These are phyloP conservation scores for Psammodynastes pulverulentus DNA, from an alignment of 2,113 vertebrate species.

Conservation along the genomic window DNA sequence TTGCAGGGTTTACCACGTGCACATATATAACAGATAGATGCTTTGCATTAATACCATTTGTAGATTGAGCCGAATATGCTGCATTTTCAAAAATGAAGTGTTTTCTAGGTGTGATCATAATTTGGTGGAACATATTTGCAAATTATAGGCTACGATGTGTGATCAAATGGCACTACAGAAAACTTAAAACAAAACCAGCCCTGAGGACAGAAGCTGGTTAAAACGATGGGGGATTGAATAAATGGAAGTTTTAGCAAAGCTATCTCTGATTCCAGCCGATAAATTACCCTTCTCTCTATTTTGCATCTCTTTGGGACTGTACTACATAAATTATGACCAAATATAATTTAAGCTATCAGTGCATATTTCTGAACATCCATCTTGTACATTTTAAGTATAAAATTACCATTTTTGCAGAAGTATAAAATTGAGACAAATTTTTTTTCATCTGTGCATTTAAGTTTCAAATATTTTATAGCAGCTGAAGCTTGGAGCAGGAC, in stretches of 20 bases:
- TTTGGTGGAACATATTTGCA: conserved; percentile 69
- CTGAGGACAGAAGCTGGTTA: conserved; percentile 74
- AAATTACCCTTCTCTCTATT: conserved; percentile 84
- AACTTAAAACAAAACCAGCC: conserved; percentile 73
- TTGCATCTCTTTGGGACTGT: conserved; percentile 87
- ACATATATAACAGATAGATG: conserved; percentile 47
- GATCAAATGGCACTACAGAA: conserved; percentile 71
- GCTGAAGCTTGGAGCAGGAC: conserved; percentile 75
- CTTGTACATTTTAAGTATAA: conserved; percentile 84
- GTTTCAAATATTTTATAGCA: conserved; percentile 82
- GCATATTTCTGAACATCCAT: conserved; percentile 88
- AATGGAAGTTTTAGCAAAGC: conserved; percentile 83
- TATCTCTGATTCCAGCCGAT: conserved; percentile 86
- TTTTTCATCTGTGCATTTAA: conserved; percentile 79
- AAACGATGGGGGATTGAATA: conserved; percentile 79
- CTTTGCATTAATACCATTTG: conserved; percentile 65
- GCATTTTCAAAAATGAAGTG: conserved; percentile 66
- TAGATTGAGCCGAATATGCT: conserved; percentile 66
- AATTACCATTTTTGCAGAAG: conserved; percentile 87
- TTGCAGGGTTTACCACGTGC: conserved; percentile 35
- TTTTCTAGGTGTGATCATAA: conserved; percentile 65
- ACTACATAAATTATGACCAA: conserved; percentile 95
- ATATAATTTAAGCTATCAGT: conserved; percentile 96
- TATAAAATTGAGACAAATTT: conserved; percentile 82
- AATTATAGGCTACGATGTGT: conserved; percentile 73